Base-by-base conservation (phyloP, 2,797 vertebrate species). In the Tolypeutes matacus region DNA sequence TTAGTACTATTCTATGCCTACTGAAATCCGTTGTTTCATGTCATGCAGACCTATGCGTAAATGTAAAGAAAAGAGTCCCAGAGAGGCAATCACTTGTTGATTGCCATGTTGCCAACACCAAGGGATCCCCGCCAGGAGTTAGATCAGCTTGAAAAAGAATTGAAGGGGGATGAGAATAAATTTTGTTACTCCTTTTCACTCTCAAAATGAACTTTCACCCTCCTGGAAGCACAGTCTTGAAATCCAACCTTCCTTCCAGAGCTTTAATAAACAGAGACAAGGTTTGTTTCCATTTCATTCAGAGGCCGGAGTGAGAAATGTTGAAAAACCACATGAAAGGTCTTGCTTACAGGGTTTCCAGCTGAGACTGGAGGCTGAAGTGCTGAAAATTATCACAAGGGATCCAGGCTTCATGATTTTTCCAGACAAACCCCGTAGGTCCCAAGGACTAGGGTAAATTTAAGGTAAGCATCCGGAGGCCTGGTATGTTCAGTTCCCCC, bases 261-360 rank as follows among this genome's bases (percentile, higher is more conserved):
- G 34, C 42, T 94, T 65, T 75, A 53, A 72, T 92, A 95, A 97
- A 95, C 94, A 96, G 6, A 88, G 77, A 70, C 80, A 69, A 88
- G 34, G 58, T 85, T 89, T 96, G 65, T 96, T 97, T 94, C 95
- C 69, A 70, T 97, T 94, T 77, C 91, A 80, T 94, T 96, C 84
- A 67, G 86, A 97, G 46, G 14, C 39, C 46, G 58, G 72, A 95
- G 81, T 91, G 92, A 94, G 81, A 96, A 93, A 97, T 95, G 90
- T 75, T 96, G 46, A 94, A 97, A 95, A 77, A 53, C 80, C 80
- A 94, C 96, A 86, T 93, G 88, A 92, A 96, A 96, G 84, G 62
- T 72, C 77, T 88, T 91, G 69, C 60, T 93, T 91, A 81, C 51
- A 86, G 70, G 53, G 42, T 91, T 94, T 96, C 94, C 94, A 96